These are phyloP conservation scores for Orussus abietinus DNA, from an alignment of 1,140 invertebrate genomes.

Conservation along the genomic window DNA sequence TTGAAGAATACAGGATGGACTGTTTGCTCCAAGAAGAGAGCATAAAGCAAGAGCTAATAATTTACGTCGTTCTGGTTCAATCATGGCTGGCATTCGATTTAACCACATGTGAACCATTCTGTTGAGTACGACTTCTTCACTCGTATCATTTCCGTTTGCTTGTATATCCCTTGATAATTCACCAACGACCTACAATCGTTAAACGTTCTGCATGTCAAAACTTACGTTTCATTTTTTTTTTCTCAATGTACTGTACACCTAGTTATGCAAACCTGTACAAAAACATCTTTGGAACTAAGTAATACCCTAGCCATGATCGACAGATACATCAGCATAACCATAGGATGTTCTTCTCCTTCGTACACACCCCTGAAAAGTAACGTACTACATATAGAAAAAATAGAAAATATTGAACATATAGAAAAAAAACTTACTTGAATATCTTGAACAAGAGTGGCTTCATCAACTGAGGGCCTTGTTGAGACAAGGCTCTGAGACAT, in stretches of 20 bases:
- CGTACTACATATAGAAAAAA: constrained; percentile 11
- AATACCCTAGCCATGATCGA: constrained; percentile 74
- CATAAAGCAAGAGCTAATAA: constrained; percentile 73
- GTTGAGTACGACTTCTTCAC: constrained; percentile 61
- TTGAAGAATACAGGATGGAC: constrained; percentile 62
- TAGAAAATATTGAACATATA: constrained; percentile 9
- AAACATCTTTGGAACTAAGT: constrained; percentile 68
- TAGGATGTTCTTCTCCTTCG: constrained; percentile 64
- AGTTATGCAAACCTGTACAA: constrained; percentile 66
- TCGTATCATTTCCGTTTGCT: constrained; percentile 41
- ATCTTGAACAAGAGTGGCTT: constrained; percentile 64
- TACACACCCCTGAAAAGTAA: constrained; percentile 57
- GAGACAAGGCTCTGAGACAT: constrained; percentile 63
- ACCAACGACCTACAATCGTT: constrained; percentile 56
- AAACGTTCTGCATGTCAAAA: too few relatives aligned
- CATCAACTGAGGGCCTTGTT: constrained; percentile 62
- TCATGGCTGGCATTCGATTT: constrained; percentile 73
- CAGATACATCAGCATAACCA: constrained; percentile 73
- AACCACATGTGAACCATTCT: constrained; percentile 74
- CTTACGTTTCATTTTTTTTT: too few relatives aligned
- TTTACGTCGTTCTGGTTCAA: constrained; percentile 77
- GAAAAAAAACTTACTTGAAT: constrained; percentile 60
- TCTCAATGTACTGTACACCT: too few relatives aligned
- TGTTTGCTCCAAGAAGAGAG: constrained; percentile 69
- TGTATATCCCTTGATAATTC: constrained; percentile 42